Base-by-base conservation (phyloP, 2,888 invertebrate genomes). In the Hirudinaria manillensis region DNA sequence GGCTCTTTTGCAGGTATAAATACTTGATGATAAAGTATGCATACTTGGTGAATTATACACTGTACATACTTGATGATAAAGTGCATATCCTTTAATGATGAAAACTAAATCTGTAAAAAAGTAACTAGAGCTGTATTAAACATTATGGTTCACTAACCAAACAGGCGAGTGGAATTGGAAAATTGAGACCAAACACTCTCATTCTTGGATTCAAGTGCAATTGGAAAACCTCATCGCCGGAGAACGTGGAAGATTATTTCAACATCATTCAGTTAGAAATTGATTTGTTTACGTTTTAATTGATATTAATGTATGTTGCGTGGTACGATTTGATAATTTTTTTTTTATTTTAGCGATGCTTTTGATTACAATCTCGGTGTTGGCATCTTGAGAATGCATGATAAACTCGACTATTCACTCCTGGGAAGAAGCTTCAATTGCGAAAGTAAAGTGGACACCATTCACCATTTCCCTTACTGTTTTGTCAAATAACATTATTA, bases 171-270 rank as follows among this genome's bases (percentile, higher is more conserved):
- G 98, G 98, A 0, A 89, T 98, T 72, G 98, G 98, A 0, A 96
- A 97, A 86, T 87, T 99, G 78, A 90, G 90, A 77, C 98, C 99
- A 0, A 99, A 99, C 84, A 94, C 96, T 80, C 86, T 98, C 29
- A 86, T 98, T 82, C 89, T 98, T 89, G 99, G 99, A 7, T 96
- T 92, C 87, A 98, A 98, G 85, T 89, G 90, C 77, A 91, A 97
- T 85, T 99, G 98, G 98, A 89, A 90, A 81, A 89, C 89, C 4
- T 92, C 93, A 82, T 89, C 90, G 0, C 88, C 89, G 29, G 88
- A 89, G 72, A 91, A 92, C 78, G 87, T 95, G 67, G 89, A 90
- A 71, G 92, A 93, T 83, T 99, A 99, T 86, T 95, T 98, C 82
- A 93, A 94, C 84, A 90, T 94, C 56, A 91, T 98, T 88, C 96